These are phyloP conservation scores for Siniperca undulata DNA, from an alignment of 2,797 vertebrate species.

Conservation along the genomic window DNA sequence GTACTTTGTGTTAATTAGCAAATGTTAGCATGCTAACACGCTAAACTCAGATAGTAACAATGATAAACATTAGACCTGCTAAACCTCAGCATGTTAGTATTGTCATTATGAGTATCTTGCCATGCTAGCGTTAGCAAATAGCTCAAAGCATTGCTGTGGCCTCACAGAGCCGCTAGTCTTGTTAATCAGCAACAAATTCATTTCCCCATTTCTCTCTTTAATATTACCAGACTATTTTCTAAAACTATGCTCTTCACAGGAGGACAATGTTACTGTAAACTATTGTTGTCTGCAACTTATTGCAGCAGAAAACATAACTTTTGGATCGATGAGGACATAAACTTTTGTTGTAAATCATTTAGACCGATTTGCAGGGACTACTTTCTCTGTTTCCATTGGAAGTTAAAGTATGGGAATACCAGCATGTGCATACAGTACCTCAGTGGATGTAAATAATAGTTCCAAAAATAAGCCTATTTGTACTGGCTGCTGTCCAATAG, in stretches of 20 bases:
- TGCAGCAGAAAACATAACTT: background rate
- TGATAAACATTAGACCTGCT: background rate
- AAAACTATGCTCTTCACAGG: background rate
- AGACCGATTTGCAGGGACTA: background rate
- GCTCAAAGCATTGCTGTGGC: background rate
- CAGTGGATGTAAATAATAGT: constrained; percentile 2
- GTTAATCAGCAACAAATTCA: background rate
- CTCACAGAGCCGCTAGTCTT: background rate
- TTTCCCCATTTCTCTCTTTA: background rate
- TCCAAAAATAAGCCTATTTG: constrained; percentile 36
- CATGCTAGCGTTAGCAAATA: background rate
- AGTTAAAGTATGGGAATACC: background rate
- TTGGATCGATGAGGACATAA: background rate
- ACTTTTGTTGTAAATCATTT: background rate
- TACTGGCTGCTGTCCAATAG: constrained; percentile 77
- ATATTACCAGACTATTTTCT: background rate
- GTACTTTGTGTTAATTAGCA: background rate
- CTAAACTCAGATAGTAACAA: background rate
- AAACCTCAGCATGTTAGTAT: background rate
- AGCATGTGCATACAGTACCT: background rate
- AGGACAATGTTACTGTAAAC: background rate
- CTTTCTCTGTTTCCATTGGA: background rate
- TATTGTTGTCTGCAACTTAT: background rate
- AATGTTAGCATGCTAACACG: background rate
- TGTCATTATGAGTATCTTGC: background rate